These are phyloP conservation scores for Furnarius figulus DNA, from an alignment of 2,113 vertebrate genomes.

Conservation along the genomic window DNA sequence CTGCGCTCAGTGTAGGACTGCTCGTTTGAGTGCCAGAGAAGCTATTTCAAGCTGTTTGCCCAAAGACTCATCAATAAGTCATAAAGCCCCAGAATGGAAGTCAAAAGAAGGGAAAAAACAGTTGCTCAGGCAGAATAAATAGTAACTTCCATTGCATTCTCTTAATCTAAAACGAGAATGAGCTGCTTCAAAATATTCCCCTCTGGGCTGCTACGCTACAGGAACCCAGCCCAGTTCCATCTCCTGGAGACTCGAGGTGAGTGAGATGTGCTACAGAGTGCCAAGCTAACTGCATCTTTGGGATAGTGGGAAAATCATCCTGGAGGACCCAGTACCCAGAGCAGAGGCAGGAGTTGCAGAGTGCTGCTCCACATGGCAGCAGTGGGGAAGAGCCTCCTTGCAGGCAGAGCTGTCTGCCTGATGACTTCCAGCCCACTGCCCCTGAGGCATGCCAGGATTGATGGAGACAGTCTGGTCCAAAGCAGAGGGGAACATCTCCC, in stretches of 20 bases:
- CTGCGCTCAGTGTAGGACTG: conserved; percentile 40
- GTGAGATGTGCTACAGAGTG: not conserved
- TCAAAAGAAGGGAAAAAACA: conserved; percentile 43
- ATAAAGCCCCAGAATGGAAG: conserved; percentile 57
- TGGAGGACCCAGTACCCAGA: not conserved
- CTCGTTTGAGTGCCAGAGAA: conserved; percentile 41
- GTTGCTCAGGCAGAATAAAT: conserved; percentile 60
- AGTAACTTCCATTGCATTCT: conserved; percentile 31
- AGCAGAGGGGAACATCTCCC: not conserved
- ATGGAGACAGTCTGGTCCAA: not conserved
- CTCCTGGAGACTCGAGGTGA: not conserved
- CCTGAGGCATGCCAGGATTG: not conserved
- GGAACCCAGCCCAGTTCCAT: not conserved
- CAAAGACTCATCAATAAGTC: conserved; percentile 69
- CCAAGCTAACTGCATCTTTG: not conserved
- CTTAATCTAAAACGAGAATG: conserved; percentile 13
- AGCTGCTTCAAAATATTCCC: conserved; percentile 7
- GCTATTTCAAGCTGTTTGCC: conserved; percentile 64
- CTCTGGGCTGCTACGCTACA: not conserved
- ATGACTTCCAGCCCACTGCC: not conserved
- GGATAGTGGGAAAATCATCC: not conserved
- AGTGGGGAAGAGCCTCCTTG: not conserved
- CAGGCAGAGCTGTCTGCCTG: not conserved
- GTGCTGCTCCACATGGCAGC: not conserved
- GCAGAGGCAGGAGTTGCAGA: not conserved